phyloP scores from a whole-genome alignment of 1,140 invertebrate species.

The Panagrolaimus sp. region DNA sequence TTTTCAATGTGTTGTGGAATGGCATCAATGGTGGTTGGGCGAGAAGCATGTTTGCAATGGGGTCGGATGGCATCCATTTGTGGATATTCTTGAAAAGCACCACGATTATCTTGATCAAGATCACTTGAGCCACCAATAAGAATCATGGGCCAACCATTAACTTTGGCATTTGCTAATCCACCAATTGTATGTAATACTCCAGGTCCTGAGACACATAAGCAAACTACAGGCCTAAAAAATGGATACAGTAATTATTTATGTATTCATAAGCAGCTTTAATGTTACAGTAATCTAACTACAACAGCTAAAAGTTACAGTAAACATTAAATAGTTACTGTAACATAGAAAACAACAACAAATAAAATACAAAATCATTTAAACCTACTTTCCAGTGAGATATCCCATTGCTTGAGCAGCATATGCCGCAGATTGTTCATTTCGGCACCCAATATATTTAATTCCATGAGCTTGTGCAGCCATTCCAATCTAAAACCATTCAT shows the following conservation, averaged over 20 bases:
- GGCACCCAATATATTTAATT: slow-evolving; percentile 85
- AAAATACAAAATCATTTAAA: slow-evolving; percentile 61
- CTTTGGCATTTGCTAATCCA: slow-evolving; percentile 90
- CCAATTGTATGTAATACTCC: slow-evolving; percentile 84
- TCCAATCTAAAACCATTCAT: no score
- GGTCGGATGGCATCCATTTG: slow-evolving; percentile 76
- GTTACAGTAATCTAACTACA: no score
- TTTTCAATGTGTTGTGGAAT: slow-evolving; percentile 88
- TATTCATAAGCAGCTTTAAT: no score
- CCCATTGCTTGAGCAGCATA: slow-evolving; percentile 90
- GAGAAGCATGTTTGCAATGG: slow-evolving; percentile 82
- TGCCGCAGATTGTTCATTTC: slow-evolving; percentile 88
- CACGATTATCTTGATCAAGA: slow-evolving; percentile 82
- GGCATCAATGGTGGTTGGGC: slow-evolving; percentile 73
- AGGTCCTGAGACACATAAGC: slow-evolving; percentile 85
- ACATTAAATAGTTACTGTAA: no score
- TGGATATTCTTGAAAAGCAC: slow-evolving; percentile 88
- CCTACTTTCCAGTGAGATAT: slow-evolving; percentile 62
- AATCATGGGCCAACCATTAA: slow-evolving; percentile 87
- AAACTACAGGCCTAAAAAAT: slow-evolving; percentile 77
- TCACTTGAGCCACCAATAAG: slow-evolving; percentile 84
- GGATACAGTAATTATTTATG: slow-evolving; percentile 66
- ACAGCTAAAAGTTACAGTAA: no score
- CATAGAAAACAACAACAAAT: no score
- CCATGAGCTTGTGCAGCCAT: slow-evolving; percentile 78